Percentiles rank a stretch among this genome's conserved stretches.
Conservation (phyloP, 2,888 invertebrate genomes). For the Meliscaeva auricollis region DNA sequence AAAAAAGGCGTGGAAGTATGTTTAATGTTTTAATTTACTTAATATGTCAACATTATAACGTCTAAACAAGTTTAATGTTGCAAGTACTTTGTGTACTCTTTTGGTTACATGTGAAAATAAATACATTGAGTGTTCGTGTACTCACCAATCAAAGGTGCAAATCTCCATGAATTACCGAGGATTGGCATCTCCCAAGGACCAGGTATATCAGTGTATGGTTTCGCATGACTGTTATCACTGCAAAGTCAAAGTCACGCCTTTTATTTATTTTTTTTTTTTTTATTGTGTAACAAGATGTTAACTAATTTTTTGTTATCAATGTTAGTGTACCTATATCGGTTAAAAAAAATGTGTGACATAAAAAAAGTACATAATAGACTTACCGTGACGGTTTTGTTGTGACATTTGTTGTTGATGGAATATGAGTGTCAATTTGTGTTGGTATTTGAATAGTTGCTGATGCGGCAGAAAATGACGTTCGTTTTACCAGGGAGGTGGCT, state of each 20-base stretch:
- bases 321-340: too few relatives aligned
- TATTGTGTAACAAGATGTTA: slow-evolving; percentile 26
- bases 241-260: slow-evolving; percentile 60
- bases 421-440: slow-evolving; percentile 31
- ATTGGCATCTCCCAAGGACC: slow-evolving; percentile 90
- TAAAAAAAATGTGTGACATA: too few relatives aligned
- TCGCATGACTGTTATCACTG: slow-evolving; percentile 76
- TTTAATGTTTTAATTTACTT: slow-evolving; percentile 1
- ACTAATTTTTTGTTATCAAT: slow-evolving; percentile 16
- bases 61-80: too few relatives aligned
- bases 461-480: slow-evolving; percentile 81
- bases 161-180: slow-evolving; percentile 92
- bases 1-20: not conserved
- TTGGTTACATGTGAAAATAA: not conserved
- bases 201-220: slow-evolving; percentile 88
- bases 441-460: slow-evolving; percentile 63
- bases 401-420: not conserved
- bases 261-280: not conserved
- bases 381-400: slow-evolving; percentile 44
- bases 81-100: not conserved
- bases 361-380: too few relatives aligned
- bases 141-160: slow-evolving; percentile 88
- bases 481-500: slow-evolving; percentile 80
- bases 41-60: slow-evolving; percentile 3
- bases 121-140: slow-evolving; percentile 23